Conservation (phyloP, 2,888 invertebrate species). For the Lomographa bimaculata region DNA sequence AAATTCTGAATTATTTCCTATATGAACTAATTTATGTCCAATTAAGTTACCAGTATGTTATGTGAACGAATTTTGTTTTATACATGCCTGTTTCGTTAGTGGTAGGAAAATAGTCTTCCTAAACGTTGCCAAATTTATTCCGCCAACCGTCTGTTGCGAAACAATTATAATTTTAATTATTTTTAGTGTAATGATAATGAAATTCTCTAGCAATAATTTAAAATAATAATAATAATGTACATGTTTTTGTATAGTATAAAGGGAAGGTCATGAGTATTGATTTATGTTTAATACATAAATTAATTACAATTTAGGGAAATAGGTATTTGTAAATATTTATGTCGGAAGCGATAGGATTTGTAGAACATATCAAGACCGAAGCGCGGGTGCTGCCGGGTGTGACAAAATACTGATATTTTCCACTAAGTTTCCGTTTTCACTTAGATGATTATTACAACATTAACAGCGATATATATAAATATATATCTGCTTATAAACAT, state of each 20-base stretch:
- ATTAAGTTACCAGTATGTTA: conserved; percentile 79
- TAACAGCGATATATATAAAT: too few relatives aligned
- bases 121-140: conserved; percentile 81
- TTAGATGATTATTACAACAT: too few relatives aligned
- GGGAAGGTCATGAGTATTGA: conserved; percentile 60
- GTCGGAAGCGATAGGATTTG: conserved; percentile 43
- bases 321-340: conserved; percentile 65
- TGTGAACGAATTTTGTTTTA: conserved; percentile 79
- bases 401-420: conserved; percentile 54
- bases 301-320: conserved; percentile 49
- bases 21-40: conserved; percentile 62
- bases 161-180: conserved; percentile 68
- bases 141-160: conserved; percentile 79
- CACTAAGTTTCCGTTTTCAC: too few relatives aligned
- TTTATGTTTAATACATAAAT: conserved; percentile 58
- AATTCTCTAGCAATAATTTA: conserved; percentile 82
- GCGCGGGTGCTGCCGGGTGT: conserved; percentile 39
- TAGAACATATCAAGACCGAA: conserved; percentile 60
- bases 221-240: conserved; percentile 67
- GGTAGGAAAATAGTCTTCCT: conserved; percentile 83
- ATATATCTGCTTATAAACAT: too few relatives aligned
- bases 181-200: conserved; percentile 75
- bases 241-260: conserved; percentile 80
- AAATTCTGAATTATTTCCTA: conserved; percentile 53
- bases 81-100: conserved; percentile 81